These are phyloP conservation scores for Andrena bicolor DNA, from an alignment of 2,888 invertebrate species.

Conservation along the genomic window DNA sequence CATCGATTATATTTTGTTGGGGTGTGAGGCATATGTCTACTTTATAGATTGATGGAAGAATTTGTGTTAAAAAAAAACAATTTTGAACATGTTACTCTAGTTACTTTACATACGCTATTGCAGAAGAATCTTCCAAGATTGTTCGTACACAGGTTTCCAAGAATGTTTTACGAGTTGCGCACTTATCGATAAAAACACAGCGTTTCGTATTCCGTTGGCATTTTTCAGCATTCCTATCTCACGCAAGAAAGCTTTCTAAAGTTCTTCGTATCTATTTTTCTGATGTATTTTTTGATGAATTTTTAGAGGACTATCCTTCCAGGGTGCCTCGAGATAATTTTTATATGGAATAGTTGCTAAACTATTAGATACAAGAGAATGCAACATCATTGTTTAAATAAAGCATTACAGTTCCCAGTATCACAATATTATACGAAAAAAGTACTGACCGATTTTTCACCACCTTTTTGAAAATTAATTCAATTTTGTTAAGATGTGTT, in stretches of 20 bases:
- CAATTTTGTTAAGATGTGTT: no score
- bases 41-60: no score
- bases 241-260: slow-evolving; percentile 10
- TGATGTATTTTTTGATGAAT: slow-evolving; percentile 58
- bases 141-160: not conserved
- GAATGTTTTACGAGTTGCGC: slow-evolving; percentile 23
- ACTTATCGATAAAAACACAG: slow-evolving; percentile 12
- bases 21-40: no score
- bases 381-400: no score
- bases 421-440: no score
- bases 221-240: slow-evolving; percentile 60
- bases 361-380: not conserved
- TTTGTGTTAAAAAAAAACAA: no score
- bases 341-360: not conserved
- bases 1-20: not conserved
- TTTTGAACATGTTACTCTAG: not conserved
- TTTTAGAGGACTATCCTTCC: slow-evolving; percentile 29
- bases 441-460: no score
- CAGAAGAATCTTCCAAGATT: slow-evolving; percentile 26
- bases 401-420: no score
- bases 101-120: not conserved
- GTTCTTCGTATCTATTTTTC: not conserved
- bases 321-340: not conserved
- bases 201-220: slow-evolving; percentile 33
- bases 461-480: no score